Evolutionary conservation across 37 sponge, comb jelly and placozoan genomes (phyloP).

Genomic region (Eunapius fragilis): DNA sequence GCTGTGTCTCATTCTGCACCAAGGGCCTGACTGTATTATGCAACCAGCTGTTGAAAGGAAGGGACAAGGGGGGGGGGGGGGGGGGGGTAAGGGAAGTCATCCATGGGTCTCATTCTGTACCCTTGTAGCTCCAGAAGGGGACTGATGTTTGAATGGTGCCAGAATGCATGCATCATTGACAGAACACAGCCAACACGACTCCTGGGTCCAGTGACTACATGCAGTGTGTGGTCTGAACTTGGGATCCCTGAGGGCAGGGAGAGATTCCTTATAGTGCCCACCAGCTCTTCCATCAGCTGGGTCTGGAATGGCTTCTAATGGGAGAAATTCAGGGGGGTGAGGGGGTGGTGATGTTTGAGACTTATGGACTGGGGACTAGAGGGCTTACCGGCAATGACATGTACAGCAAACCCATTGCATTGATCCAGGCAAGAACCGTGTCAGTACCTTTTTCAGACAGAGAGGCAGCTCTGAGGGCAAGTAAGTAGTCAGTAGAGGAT

Average conservation of each 20-base stretch:
- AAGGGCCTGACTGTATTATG: constrained; percentile 42
- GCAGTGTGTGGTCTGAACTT: constrained; percentile 2
- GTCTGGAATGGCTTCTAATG: constrained; percentile 42
- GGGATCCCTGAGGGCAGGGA: background rate
- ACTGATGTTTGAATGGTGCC: constrained; percentile 79
- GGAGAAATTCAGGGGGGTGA: background rate
- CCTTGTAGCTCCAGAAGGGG: constrained; percentile 42
- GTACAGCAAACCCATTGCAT: constrained; percentile 63
- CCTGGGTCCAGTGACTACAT: constrained; percentile 12
- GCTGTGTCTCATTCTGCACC: constrained; percentile 72
- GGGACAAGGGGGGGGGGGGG: background rate
- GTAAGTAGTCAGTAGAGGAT: background rate
- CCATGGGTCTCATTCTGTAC: constrained; percentile 24
- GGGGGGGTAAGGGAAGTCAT: background rate
- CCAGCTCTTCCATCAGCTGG: constrained; percentile 32
- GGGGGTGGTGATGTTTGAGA: background rate
- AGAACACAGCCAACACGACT: constrained; percentile 53
- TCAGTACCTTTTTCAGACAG: constrained; percentile 29
- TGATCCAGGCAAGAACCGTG: constrained; percentile 51
- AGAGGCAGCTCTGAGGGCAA: background rate
- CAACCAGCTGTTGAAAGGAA: constrained; percentile 49
- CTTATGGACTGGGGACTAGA: background rate
- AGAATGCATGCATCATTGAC: constrained; percentile 74
- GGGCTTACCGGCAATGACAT: constrained; percentile 69
- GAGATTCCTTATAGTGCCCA: background rate